Evolutionary conservation across 2,797 vertebrate genomes (phyloP), one percentile per base, ranked within the genome.

Genomic region (Oreochromis grahami): DNA sequence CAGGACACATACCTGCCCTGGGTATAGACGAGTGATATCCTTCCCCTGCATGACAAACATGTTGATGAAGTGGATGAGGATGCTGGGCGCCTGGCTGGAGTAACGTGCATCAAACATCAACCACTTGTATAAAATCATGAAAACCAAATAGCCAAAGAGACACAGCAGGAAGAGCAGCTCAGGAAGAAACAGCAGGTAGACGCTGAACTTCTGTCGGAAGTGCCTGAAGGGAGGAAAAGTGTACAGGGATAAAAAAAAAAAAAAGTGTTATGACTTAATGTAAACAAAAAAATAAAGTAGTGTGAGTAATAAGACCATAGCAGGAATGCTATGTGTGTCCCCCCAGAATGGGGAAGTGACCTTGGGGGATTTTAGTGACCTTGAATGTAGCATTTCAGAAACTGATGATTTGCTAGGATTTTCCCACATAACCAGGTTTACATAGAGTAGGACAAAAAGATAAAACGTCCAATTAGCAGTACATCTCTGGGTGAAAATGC

Each of bases 71-170:
- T 98, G 96, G 55, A 99, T 98, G 79, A 99, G 97, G 90, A 99
- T 98, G 93, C 98, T 99, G 14, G 98, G 98, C 36, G 98, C 98
- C 6, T 85, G 84, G 11, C 91, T 94, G 4, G 98, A 98, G 89
- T 97, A 96, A 19, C 83, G 91, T 0, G 94, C 97, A 2, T 97
- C 94, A 68, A 96, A 99, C 0, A 96, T 95, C 88, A 99, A 78
- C 98, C 98, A 99, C 93, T 99, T 99, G 84, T 97, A 99, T 86
- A 99, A 4, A 78, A 99, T 97, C 97, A 99, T 96, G 87, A 98
- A 98, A 56, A 98, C 97, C 88, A 99, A 96, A 94, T 99, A 99
- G 26, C 98, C 98, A 38, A 99, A 99, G 82, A 99, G 98, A 93
- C 96, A 97, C 58, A 98, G 94, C 94, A 99, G 93, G 95, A 99